Percentiles rank a stretch among this genome's conserved stretches.
These are phyloP conservation scores for Gadopsis marmoratus DNA, from an alignment of 2,797 vertebrate species.

Conservation along the genomic window DNA sequence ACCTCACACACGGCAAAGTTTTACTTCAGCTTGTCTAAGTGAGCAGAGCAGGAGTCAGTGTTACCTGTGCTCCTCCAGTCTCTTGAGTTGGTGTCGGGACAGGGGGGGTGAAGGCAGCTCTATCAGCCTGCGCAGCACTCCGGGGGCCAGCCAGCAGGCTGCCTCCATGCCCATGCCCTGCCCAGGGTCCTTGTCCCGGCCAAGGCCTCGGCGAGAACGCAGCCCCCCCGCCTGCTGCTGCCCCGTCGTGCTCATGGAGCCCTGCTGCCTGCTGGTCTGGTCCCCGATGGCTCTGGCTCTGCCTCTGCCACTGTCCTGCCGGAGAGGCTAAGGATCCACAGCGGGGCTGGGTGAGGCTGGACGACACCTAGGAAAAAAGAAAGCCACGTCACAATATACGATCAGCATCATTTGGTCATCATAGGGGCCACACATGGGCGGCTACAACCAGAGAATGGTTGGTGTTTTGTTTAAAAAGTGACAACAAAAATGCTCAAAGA, in stretches of 20 bases:
- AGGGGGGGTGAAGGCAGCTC: conserved; percentile 93
- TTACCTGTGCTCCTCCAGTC: conserved; percentile 94
- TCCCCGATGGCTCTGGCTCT: conserved; percentile 65
- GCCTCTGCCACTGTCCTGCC: conserved; percentile 76
- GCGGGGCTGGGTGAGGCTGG: conserved; percentile 46
- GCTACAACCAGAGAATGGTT: background rate
- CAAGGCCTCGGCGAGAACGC: conserved; percentile 88
- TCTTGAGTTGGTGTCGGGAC: conserved; percentile 95
- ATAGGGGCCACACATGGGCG: background rate
- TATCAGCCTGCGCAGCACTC: conserved; percentile 88
- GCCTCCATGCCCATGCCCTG: conserved; percentile 85
- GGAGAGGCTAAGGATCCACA: conserved; percentile 71
- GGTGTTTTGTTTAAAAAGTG: background rate
- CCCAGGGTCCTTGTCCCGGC: conserved; percentile 86
- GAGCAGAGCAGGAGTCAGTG: background rate
- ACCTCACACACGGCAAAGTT: background rate
- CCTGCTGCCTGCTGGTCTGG: conserved; percentile 64
- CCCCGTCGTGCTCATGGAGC: conserved; percentile 89
- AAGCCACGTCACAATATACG: background rate
- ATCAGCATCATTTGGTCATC: background rate
- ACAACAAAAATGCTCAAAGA: background rate
- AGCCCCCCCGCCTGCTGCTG: conserved; percentile 83
- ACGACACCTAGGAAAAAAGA: conserved; percentile 15
- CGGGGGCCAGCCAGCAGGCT: conserved; percentile 83
- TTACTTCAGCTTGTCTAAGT: background rate